Conservation (phyloP, 2,797 vertebrate genomes). For the Poeciliopsis infans region DNA sequence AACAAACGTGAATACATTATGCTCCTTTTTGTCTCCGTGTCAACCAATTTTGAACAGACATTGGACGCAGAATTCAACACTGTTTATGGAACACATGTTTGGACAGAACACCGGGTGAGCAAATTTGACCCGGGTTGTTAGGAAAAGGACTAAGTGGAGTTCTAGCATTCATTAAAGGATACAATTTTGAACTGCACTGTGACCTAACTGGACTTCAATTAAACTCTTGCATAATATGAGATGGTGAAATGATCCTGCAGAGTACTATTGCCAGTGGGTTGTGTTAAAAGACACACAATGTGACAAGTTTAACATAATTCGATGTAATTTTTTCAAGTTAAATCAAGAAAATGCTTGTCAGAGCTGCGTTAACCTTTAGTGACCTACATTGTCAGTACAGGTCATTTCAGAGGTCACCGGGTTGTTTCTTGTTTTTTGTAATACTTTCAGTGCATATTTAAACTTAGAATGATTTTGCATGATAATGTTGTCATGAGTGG, state of each 20-base stretch:
- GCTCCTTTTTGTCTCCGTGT: not conserved
- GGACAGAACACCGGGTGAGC: not conserved
- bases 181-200: not conserved
- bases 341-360: not conserved
- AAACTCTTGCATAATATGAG: not conserved
- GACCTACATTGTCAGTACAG: not conserved
- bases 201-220: not conserved
- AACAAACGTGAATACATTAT: conserved; percentile 14
- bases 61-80: not conserved
- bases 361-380: too few species aligned
- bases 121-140: not conserved
- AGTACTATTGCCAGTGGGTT: not conserved
- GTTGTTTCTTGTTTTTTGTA: not conserved
- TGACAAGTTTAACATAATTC: not conserved
- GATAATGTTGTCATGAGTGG: not conserved
- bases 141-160: not conserved
- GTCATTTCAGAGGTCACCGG: not conserved
- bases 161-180: not conserved
- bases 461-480: not conserved
- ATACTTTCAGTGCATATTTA: not conserved
- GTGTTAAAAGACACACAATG: too few species aligned
- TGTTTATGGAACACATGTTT: not conserved
- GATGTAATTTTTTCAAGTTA: not conserved
- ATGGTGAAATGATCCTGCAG: not conserved
- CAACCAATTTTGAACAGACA: not conserved